These are phyloP conservation scores for Barbus barbus DNA, from an alignment of 2,113 vertebrate genomes.

Conservation along the genomic window DNA sequence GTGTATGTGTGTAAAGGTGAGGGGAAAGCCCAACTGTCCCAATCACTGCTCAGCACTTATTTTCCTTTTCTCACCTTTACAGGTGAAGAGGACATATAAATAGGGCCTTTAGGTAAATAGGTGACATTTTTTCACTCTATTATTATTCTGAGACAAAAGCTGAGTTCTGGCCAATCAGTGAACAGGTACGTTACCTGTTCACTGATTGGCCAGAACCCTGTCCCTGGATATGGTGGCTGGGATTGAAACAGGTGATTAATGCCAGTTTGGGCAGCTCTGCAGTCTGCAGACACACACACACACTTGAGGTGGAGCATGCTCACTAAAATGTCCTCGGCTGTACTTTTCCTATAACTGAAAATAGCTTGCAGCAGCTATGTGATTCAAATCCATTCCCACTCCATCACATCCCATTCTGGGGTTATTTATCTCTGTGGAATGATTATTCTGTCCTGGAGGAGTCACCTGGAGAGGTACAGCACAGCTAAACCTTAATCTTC, in stretches of 20 bases:
- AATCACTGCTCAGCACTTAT: background rate
- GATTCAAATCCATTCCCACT: conserved; percentile 7
- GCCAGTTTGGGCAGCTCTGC: background rate
- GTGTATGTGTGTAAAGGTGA: background rate
- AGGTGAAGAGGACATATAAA: background rate
- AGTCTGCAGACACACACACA: background rate
- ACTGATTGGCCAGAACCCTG: no score
- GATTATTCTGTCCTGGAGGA: conserved; percentile 27
- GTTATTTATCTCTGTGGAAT: conserved; percentile 29
- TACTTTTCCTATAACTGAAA: background rate
- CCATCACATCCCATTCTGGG: conserved; percentile 1
- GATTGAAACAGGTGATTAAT: conserved; percentile 7
- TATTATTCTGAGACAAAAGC: background rate
- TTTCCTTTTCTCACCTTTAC: background rate
- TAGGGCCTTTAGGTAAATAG: background rate
- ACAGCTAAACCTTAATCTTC: conserved; percentile 28
- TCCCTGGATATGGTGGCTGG: background rate
- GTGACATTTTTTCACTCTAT: background rate
- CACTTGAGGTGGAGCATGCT: background rate
- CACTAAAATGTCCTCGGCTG: background rate
- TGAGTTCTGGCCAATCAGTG: background rate
- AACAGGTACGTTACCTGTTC: background rate
- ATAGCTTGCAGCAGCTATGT: background rate
- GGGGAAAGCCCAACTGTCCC: background rate
- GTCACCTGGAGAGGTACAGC: conserved; percentile 18